phyloP scores from a whole-genome alignment of 1,140 invertebrate genomes.

The Bombus vancouverensis region DNA sequence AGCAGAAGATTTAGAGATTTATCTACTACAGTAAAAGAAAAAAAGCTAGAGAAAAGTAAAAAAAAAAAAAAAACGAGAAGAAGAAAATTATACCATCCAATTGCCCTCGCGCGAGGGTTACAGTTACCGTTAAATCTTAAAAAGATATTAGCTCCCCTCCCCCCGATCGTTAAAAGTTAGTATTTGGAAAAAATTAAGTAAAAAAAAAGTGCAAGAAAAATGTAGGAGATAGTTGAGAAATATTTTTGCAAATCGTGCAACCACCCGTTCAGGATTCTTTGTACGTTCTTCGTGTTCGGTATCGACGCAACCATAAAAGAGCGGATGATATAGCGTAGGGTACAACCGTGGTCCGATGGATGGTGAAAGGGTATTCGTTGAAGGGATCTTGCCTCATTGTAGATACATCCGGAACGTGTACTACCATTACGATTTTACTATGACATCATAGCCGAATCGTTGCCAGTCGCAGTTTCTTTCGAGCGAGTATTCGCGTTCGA shows the following conservation, averaged over 20 bases:
- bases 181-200: constrained; percentile 36
- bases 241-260: constrained; percentile 53
- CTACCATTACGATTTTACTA: constrained; percentile 34
- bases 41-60: not conserved
- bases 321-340: constrained; percentile 28
- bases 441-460: not conserved
- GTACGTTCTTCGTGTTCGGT: constrained; percentile 64
- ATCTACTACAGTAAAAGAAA: constrained; percentile 23
- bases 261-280: constrained; percentile 56
- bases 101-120: constrained; percentile 20
- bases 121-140: constrained; percentile 45
- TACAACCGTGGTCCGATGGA: constrained; percentile 28
- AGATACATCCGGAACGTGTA: constrained; percentile 69
- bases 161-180: constrained; percentile 35
- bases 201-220: constrained; percentile 19
- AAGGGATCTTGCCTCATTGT: constrained; percentile 71
- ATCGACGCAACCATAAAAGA: constrained; percentile 35
- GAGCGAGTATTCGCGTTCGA: not conserved
- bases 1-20: constrained; percentile 38
- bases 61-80: not conserved
- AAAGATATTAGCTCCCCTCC: constrained; percentile 26
- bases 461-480: not conserved
- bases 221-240: constrained; percentile 47
- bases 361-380: constrained; percentile 59
- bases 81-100: constrained; percentile 43